Percentiles rank a stretch among this genome's conserved stretches.
phyloP scores from a whole-genome alignment of 2,113 vertebrate species.

The Cyprinus carpio region DNA sequence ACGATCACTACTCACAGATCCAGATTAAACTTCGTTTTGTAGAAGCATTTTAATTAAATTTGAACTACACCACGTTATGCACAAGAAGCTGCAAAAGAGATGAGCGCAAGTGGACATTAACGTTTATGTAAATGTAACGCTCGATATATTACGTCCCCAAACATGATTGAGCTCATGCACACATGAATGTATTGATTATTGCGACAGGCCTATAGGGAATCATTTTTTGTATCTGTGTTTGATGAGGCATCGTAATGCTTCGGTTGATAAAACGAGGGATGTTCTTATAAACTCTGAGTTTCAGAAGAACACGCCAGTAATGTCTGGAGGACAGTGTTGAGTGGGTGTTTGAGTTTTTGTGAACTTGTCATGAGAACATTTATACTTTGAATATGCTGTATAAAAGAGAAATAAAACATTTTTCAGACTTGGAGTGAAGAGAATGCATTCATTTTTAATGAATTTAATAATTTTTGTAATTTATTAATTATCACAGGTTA shows the following conservation, averaged over 20 bases:
- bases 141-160: too few species aligned
- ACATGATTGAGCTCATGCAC: too few species aligned
- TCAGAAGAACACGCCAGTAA: not conserved
- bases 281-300: not conserved
- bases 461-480: too few species aligned
- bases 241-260: not conserved
- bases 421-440: slow-evolving; percentile 73
- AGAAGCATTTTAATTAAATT: too few species aligned
- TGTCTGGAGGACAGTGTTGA: slow-evolving; percentile 27
- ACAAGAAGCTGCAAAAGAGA: too few species aligned
- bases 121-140: too few species aligned
- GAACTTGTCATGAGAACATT: slow-evolving; percentile 67
- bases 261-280: not conserved
- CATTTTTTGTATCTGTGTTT: slow-evolving; percentile 37
- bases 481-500: too few species aligned
- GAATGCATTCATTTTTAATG: not conserved
- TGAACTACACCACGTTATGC: too few species aligned
- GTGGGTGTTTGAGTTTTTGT: slow-evolving; percentile 70
- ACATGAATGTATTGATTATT: too few species aligned
- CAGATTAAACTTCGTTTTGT: too few species aligned
- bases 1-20: too few species aligned
- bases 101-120: too few species aligned
- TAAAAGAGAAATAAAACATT: slow-evolving; percentile 76
- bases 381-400: slow-evolving; percentile 80
- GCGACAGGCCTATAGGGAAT: slow-evolving; percentile 8